Base-by-base conservation (phyloP, 2,797 vertebrate genomes). In the Babyrousa celebensis region DNA sequence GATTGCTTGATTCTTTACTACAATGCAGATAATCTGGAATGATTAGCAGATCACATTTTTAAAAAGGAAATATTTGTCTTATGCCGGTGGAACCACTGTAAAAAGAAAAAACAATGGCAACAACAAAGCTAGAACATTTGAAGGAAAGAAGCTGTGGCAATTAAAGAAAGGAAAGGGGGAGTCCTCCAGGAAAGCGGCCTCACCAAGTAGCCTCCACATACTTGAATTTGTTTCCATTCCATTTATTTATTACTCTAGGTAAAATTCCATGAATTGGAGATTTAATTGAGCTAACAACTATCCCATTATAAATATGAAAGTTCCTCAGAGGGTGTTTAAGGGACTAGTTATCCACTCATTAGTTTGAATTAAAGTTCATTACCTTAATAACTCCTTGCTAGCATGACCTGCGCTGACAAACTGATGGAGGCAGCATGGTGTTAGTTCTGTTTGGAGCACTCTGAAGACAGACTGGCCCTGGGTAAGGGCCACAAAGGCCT, bases 361-460 rank as follows among this genome's bases (percentile, higher is more conserved):
- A 95, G 48, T 74, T 56, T 77, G 67, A 93, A 95, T 98, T 95
- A 93, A 95, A 96, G 54, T 89, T 83, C 52, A 95, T 95, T 86
- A 48, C 32, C 36, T 89, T 74, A 91, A 82, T 92, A 90, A 84
- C 6, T 89, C 18, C 67, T 75, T 90, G 27, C 52, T 68, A 78
- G 92, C 83, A 77, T 12, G 43, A 87, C 14, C 29, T 36, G 3
- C 16, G 27, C 60, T 96, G 65, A 58, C 20, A 89, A 80, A 29
- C 70, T 40, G 58, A 63, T 60, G 54, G 75, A 71, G 58, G 29
- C 29, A 6, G 10, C 25, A 15, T 3, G 12, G 23, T 21, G 0
- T 36, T n/a, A 40, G 7, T 48, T 86, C 54, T 43, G 20, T 77
- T 52, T 23, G 32, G 78, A 82, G 32, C 17, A 90, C 3, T 54